Evolutionary conservation across 1,140 invertebrate species (phyloP).

Genomic region (Drosophila takahashii): DNA sequence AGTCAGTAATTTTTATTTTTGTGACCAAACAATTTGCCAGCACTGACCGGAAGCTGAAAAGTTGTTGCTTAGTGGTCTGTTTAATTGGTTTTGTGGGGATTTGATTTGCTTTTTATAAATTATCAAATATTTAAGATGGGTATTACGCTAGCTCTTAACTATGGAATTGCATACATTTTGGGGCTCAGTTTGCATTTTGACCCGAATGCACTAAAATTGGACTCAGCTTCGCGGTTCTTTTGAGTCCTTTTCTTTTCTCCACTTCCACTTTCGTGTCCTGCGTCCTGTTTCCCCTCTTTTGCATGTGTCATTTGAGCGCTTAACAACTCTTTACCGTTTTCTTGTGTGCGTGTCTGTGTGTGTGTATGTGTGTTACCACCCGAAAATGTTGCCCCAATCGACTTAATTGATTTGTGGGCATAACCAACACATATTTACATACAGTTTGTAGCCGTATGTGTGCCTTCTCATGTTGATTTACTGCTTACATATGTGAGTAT

Average conservation of each 20-base stretch:
- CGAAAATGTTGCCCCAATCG: slow-evolving; percentile 72
- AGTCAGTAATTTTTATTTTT: no score
- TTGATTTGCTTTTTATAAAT: background rate
- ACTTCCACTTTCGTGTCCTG: background rate
- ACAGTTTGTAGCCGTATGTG: slow-evolving; percentile 26
- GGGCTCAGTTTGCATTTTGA: slow-evolving; percentile 1
- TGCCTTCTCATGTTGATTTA: slow-evolving; percentile 50
- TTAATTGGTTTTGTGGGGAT: background rate
- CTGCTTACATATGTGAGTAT: slow-evolving; percentile 26
- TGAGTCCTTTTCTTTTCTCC: slow-evolving; percentile 30
- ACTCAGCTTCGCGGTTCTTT: slow-evolving; percentile 38
- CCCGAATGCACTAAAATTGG: slow-evolving; percentile 9
- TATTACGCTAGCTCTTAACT: background rate
- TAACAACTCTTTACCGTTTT: slow-evolving; percentile 45
- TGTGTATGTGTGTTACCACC: slow-evolving; percentile 20
- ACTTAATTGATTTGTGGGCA: slow-evolving; percentile 84
- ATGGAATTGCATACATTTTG: background rate
- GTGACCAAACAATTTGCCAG: background rate
- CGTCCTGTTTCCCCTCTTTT: background rate
- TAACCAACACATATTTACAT: slow-evolving; percentile 79
- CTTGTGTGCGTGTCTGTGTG: slow-evolving; percentile 7
- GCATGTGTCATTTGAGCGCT: slow-evolving; percentile 33
- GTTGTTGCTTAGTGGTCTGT: background rate
- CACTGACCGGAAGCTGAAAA: background rate
- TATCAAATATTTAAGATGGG: background rate